Base-by-base conservation (phyloP, 2,888 invertebrate genomes). In the Drosophila seclusa region DNA sequence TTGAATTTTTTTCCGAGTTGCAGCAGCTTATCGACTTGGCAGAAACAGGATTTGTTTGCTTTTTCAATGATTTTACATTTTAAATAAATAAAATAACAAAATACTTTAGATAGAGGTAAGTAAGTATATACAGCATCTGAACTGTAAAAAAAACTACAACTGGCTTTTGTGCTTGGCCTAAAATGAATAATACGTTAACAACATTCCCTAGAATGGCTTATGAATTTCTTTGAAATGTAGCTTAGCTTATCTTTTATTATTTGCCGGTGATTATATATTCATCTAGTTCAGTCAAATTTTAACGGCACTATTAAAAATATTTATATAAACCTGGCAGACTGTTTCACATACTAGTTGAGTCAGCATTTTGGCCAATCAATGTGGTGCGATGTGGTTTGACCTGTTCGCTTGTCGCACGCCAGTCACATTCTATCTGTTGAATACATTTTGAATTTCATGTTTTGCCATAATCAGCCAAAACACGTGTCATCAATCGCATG, bases 401-500 rank as follows among this genome's bases (percentile, higher is more conserved):
- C 53, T 52, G 65, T 40, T 63, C 34, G 68, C 24, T 48, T 61
- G 69, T 75, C 76, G 77, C 63, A 52, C 63, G 76, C 63, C 70
- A 61, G 53, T 58, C 54, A 58, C 38, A 42, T 40, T 31, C 40
- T 5, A 2, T 7, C n/a, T 61, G 34, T 58, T 60, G 73, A 48
- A 85, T 82, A 72, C 50, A 67, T 83, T 76, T 70, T 61, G 32
- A 57, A 21, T 36, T 32, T 32, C 10, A 32, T 32, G 32, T 10
- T 60, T 49, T 63, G 55, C 59, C 40, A 65, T 57, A 63, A 61
- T 64, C 66, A 61, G 40, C 68, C 49, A 86, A 68, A 86, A 83
- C 89, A 71, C 68, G 81, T 74, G 73, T 67, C 70, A 50, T 63
- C 50, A 72, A 69, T 73, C 50, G 73, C 53, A 54, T 57, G 38